These are phyloP conservation scores for Falco berigora DNA, from an alignment of 2,797 vertebrate genomes.

Conservation along the genomic window DNA sequence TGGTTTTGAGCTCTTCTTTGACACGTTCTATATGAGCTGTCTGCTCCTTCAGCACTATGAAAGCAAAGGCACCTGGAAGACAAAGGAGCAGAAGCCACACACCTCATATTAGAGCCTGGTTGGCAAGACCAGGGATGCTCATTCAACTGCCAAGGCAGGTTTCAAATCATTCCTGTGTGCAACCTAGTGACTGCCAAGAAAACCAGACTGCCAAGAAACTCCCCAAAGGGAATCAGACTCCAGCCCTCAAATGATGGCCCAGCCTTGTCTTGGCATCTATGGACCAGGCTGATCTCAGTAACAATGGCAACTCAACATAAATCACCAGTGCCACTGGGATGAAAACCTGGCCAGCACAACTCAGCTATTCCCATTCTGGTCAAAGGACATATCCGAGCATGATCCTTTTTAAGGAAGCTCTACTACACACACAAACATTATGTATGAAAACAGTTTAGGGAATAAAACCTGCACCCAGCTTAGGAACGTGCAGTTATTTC, in stretches of 20 bases:
- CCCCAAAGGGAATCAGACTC: not conserved
- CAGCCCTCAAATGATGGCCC: not conserved
- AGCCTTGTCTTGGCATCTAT: not conserved
- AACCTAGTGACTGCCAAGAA: not conserved
- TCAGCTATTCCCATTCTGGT: not conserved
- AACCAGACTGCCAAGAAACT: not conserved
- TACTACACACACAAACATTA: not conserved
- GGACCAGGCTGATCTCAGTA: not conserved
- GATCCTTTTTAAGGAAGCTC: not conserved
- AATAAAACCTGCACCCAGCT: not conserved
- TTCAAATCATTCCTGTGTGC: not conserved
- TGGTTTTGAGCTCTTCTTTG: slow-evolving; percentile 74
- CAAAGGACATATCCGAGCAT: not conserved
- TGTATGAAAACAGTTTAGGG: not conserved
- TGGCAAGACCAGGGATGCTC: not conserved
- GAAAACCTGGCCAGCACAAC: not conserved
- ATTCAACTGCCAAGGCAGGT: not conserved
- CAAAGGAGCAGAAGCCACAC: not conserved
- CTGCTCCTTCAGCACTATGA: slow-evolving; percentile 85
- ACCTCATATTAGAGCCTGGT: not conserved
- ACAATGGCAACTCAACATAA: not conserved
- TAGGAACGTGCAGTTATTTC: not conserved
- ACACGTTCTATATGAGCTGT: slow-evolving; percentile 57
- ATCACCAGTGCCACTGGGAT: not conserved
- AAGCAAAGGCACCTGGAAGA: slow-evolving; percentile 85